Conservation (phyloP, 2,113 vertebrate genomes). For the Zosterops borbonicus region DNA sequence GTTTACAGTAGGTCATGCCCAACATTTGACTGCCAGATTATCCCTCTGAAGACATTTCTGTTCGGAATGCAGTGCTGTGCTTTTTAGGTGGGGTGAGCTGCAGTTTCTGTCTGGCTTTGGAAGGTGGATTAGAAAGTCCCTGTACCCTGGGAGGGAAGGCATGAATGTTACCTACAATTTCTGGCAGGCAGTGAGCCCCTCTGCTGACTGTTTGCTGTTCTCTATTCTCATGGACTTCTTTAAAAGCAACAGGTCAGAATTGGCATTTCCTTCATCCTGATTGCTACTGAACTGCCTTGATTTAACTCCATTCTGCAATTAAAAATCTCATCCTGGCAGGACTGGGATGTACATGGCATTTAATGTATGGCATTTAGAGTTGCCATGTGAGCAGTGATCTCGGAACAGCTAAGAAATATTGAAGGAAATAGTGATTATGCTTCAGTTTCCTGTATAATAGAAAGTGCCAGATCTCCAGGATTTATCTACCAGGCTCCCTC, state of each 20-base stretch:
- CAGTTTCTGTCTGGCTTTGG: background rate
- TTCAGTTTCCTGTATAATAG: background rate
- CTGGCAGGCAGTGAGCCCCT: background rate
- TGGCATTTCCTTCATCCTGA: background rate
- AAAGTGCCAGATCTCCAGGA: background rate
- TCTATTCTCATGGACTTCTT: background rate
- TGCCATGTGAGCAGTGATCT: background rate
- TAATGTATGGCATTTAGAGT: background rate
- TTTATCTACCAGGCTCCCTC: background rate
- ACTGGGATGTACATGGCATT: background rate
- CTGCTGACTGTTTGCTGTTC: background rate
- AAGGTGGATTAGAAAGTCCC: background rate
- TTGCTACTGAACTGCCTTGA: background rate
- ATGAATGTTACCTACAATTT: background rate
- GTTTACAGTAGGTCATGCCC: background rate
- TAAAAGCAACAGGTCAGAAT: background rate
- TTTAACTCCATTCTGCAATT: background rate
- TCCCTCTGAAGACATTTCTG: background rate
- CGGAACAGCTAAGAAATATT: background rate
- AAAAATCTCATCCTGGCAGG: background rate
- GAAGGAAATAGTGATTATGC: background rate
- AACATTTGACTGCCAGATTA: background rate
- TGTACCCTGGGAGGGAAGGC: background rate
- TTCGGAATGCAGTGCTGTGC: background rate
- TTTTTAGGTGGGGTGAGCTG: background rate